phyloP scores from a whole-genome alignment of 2,113 vertebrate species.

The Progne subis region DNA sequence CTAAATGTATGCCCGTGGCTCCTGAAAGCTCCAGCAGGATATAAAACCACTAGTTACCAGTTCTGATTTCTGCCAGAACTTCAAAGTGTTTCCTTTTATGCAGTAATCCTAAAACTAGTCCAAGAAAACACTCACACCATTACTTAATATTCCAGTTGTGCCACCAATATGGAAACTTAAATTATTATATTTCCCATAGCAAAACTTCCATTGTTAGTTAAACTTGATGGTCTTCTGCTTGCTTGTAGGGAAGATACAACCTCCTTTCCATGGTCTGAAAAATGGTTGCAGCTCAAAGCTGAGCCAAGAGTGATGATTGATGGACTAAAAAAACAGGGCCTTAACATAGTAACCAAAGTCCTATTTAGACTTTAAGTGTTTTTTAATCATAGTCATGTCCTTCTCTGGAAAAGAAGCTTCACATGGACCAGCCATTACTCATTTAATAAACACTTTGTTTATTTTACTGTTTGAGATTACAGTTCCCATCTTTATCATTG shows the following conservation, averaged over 20 bases:
- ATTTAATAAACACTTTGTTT: neutral
- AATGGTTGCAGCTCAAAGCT: neutral
- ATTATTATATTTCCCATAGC: constrained; percentile 27
- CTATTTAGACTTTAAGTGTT: neutral
- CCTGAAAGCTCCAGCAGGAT: constrained; percentile 40
- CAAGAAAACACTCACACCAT: constrained; percentile 27
- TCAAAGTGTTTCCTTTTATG: constrained; percentile 54
- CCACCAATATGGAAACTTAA: constrained; percentile 45
- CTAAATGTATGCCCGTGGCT: neutral
- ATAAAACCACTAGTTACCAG: constrained; percentile 18
- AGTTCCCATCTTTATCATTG: neutral
- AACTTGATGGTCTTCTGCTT: neutral
- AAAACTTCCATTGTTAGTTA: neutral
- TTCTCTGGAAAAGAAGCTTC: neutral
- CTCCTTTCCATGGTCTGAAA: neutral
- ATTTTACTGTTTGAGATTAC: neutral
- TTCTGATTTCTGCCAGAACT: constrained; percentile 19
- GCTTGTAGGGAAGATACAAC: neutral
- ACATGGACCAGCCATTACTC: neutral
- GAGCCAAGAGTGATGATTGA: neutral
- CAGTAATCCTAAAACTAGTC: constrained; percentile 29
- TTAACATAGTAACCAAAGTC: neutral
- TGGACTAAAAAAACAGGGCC: neutral
- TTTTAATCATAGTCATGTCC: neutral
- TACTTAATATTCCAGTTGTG: constrained; percentile 63